Conservation (phyloP, 1,140 invertebrate genomes). For the Drosophila sp. region DNA sequence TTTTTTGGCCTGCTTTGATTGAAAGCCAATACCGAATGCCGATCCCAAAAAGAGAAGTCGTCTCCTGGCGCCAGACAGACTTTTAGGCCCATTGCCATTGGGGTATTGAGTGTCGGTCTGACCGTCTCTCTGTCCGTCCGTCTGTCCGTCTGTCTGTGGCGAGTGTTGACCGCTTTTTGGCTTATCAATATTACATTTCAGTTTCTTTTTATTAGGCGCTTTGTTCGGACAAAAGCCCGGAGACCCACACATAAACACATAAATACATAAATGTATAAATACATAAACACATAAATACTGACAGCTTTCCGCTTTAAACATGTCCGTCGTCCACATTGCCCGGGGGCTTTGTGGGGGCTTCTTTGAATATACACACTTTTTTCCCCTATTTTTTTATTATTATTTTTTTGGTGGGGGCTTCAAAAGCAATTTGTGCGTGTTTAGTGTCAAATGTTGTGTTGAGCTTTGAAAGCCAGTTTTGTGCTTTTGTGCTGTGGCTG, state of each 20-base stretch:
- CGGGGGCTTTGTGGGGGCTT: constrained; percentile 52
- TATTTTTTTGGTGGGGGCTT: constrained; percentile 47
- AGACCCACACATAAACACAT: constrained; percentile 14
- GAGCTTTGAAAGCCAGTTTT: constrained; percentile 51
- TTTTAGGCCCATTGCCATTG: constrained; percentile 48
- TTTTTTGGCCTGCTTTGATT: constrained; percentile 45
- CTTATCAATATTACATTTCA: constrained; percentile 77
- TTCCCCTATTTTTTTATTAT: constrained; percentile 6
- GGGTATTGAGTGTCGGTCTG: constrained; percentile 7
- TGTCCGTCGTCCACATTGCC: constrained; percentile 9
- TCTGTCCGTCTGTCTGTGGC: constrained; percentile 8
- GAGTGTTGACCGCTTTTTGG: constrained; percentile 63
- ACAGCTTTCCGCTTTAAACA: constrained; percentile 22
- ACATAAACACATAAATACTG: constrained; percentile 33
- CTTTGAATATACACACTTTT: constrained; percentile 40
- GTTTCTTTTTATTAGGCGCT: constrained; percentile 46
- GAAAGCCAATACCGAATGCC: constrained; percentile 30
- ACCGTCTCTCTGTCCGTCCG: constrained; percentile 3
- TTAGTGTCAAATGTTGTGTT: constrained; percentile 73
- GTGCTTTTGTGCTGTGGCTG: constrained; percentile 23
- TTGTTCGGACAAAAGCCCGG: constrained; percentile 38
- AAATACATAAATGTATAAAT: constrained; percentile 37
- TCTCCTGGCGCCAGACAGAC: constrained; percentile 35
- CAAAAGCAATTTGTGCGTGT: constrained; percentile 77
- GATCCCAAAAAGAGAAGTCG: constrained; percentile 4